Evolutionary conservation across 1,140 invertebrate genomes (phyloP).

Genomic region (Colletes latitarsis): DNA sequence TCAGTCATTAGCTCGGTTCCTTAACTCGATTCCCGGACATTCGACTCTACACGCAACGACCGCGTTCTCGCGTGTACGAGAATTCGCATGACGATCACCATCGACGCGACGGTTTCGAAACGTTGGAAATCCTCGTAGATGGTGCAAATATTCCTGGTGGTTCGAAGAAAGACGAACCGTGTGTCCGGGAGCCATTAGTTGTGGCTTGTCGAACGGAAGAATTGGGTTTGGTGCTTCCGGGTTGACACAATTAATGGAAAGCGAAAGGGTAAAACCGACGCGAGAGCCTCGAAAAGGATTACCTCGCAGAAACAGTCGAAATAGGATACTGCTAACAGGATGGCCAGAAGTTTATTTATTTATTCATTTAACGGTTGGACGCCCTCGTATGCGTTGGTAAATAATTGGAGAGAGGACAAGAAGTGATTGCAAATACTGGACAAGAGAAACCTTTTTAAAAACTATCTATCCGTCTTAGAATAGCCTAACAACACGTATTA

Average conservation of each 20-base stretch:
- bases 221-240: neutral
- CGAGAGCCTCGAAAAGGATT: too few relatives aligned
- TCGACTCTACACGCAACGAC: constrained; percentile 9
- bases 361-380: too few relatives aligned
- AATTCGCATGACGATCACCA: constrained; percentile 17
- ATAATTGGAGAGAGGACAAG: too few relatives aligned
- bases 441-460: too few relatives aligned
- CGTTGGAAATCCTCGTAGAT: neutral
- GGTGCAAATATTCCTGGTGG: neutral
- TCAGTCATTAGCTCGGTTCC: neutral
- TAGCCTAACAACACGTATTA: too few relatives aligned
- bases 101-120: neutral
- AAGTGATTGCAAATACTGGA: too few relatives aligned
- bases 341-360: too few relatives aligned
- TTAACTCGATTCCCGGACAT: neutral
- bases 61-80: constrained; percentile 19
- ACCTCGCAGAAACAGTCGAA: too few relatives aligned
- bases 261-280: neutral
- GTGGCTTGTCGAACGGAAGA: neutral
- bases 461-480: too few relatives aligned
- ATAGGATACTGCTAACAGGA: too few relatives aligned
- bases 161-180: neutral
- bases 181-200: neutral
- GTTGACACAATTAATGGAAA: neutral
- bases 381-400: too few relatives aligned